phyloP scores from a whole-genome alignment of 2,113 vertebrate genomes.

The Sphyrna mokarran region DNA sequence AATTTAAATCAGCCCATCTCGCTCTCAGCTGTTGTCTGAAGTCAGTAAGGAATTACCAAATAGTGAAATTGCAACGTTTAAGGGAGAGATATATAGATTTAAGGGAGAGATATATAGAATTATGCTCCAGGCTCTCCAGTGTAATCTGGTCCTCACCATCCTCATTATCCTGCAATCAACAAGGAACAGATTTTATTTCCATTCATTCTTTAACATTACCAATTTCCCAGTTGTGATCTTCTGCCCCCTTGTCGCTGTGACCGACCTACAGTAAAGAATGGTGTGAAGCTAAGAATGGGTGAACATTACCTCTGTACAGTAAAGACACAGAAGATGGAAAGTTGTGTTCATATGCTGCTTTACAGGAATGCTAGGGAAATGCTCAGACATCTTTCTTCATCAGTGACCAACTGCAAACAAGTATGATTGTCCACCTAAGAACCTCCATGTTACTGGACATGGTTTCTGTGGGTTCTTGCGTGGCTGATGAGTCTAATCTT shows the following conservation, averaged over 20 bases:
- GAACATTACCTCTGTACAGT: not conserved
- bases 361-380: not conserved
- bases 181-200: not conserved
- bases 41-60: not conserved
- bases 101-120: not conserved
- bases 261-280: not conserved
- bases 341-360: not conserved
- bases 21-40: not conserved
- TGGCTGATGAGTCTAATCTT: too few relatives aligned
- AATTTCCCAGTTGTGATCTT: not conserved
- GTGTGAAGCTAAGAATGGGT: not conserved
- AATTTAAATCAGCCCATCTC: not conserved
- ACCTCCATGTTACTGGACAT: too few relatives aligned
- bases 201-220: not conserved
- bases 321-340: not conserved
- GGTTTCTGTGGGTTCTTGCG: too few relatives aligned
- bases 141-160: not conserved
- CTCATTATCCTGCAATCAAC: not conserved
- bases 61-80: not conserved
- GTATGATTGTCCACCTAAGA: too few relatives aligned
- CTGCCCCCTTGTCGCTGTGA: not conserved
- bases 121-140: not conserved
- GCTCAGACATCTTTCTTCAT: not conserved
- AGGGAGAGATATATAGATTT: not conserved
- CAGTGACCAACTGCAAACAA: too few relatives aligned